Conservation (phyloP, 1,140 invertebrate genomes). For the Temnothorax curvispinosus region DNA sequence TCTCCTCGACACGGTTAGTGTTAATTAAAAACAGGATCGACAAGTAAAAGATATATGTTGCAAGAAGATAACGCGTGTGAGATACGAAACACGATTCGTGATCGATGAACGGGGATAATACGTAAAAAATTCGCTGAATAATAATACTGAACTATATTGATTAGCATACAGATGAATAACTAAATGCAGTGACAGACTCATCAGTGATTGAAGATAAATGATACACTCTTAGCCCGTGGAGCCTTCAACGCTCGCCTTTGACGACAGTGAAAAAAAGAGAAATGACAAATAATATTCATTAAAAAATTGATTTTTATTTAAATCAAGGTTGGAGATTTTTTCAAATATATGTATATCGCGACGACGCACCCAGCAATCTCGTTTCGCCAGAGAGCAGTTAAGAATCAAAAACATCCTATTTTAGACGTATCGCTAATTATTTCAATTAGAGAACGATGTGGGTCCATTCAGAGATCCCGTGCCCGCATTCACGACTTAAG, state of each 20-base stretch:
- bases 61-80: conserved; percentile 4
- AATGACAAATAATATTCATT: background rate
- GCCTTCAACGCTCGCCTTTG: conserved; percentile 4
- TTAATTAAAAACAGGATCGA: conserved; percentile 20
- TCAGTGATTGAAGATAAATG: conserved; percentile 48
- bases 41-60: conserved; percentile 34
- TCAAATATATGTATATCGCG: background rate
- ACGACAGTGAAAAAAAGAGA: background rate
- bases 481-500: conserved; percentile 28
- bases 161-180: conserved; percentile 51
- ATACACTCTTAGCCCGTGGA: conserved; percentile 5
- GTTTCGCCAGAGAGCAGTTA: background rate
- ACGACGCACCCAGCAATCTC: background rate
- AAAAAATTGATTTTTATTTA: conserved; percentile 18
- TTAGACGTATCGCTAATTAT: conserved; percentile 19
- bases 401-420: background rate
- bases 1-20: background rate
- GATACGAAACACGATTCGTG: conserved; percentile 30
- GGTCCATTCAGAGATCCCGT: background rate
- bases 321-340: background rate
- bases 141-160: conserved; percentile 51
- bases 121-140: conserved; percentile 35
- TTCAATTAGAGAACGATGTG: conserved; percentile 42
- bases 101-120: conserved; percentile 23
- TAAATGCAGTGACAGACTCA: conserved; percentile 34